These are phyloP conservation scores for Nebria ingens DNA, from an alignment of 1,140 invertebrate species.

Conservation along the genomic window DNA sequence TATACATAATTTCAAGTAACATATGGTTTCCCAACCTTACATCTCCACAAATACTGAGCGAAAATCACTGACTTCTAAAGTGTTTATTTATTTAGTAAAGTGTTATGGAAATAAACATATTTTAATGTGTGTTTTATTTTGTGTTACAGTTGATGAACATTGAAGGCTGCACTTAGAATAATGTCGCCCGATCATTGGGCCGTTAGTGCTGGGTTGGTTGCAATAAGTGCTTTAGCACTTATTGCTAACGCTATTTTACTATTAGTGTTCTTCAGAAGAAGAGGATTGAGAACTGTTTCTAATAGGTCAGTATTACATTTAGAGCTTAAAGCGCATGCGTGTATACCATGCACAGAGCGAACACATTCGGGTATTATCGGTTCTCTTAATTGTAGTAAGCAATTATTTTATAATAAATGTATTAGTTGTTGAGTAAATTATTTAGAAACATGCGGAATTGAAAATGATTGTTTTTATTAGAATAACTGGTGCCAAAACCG, in stretches of 20 bases:
- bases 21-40: too few relatives aligned
- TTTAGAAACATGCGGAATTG: too few relatives aligned
- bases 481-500: too few relatives aligned
- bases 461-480: too few relatives aligned
- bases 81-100: background rate
- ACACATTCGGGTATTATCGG: too few relatives aligned
- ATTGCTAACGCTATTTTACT: conserved; percentile 44
- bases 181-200: conserved; percentile 23
- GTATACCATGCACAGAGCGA: too few relatives aligned
- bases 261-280: conserved; percentile 42
- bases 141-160: background rate
- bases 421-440: too few relatives aligned
- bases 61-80: background rate
- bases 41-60: too few relatives aligned
- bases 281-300: conserved; percentile 30
- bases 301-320: conserved; percentile 18
- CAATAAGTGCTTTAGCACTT: conserved; percentile 32
- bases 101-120: background rate
- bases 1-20: too few relatives aligned
- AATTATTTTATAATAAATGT: too few relatives aligned
- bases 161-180: background rate
- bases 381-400: too few relatives aligned
- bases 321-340: too few relatives aligned
- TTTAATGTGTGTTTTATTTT: background rate
- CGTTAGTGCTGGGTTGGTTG: conserved; percentile 25